A percentile compares a stretch with the other conserved stretches of the same genome.
These are phyloP conservation scores for Takifugu bimaculatus DNA, from an alignment of 2,113 vertebrate genomes.

Conservation along the genomic window DNA sequence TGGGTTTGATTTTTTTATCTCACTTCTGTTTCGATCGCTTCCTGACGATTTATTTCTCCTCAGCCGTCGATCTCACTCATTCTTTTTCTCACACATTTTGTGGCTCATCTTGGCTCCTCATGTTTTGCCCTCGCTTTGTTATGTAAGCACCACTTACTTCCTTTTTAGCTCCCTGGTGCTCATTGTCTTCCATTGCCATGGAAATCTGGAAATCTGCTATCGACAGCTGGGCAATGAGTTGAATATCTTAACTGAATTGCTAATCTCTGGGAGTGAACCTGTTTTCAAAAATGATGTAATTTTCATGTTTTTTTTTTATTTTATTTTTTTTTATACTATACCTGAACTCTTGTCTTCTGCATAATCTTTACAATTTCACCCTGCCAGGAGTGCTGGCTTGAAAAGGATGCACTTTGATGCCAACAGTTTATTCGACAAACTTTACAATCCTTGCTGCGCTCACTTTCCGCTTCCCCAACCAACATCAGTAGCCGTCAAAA, in stretches of 20 bases:
- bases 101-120: conserved; percentile 23
- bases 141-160: conserved; percentile 47
- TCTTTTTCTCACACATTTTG: conserved; percentile 21
- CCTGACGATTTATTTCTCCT: conserved; percentile 47
- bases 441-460: conserved; percentile 34
- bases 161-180: conserved; percentile 30
- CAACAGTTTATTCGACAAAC: conserved; percentile 44
- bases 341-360: conserved; percentile 20
- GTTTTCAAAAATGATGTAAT: conserved; percentile 33
- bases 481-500: conserved; percentile 47
- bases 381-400: conserved; percentile 23
- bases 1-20: conserved; percentile 6
- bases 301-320: conserved; percentile 25
- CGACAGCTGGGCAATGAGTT: conserved; percentile 39
- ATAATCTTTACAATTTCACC: conserved; percentile 43
- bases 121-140: conserved; percentile 49
- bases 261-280: conserved; percentile 42
- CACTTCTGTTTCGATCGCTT: conserved; percentile 40
- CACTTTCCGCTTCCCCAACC: conserved; percentile 24
- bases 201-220: conserved; percentile 53
- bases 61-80: conserved; percentile 24
- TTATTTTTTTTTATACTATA: conserved; percentile 36
- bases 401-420: conserved; percentile 50
- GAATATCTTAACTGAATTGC: conserved; percentile 33
- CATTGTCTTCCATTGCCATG: conserved; percentile 55